Evolutionary conservation across 2,888 invertebrate genomes (phyloP), one percentile per base, ranked within the genome.

Genomic region (Gortyna flavago): DNA sequence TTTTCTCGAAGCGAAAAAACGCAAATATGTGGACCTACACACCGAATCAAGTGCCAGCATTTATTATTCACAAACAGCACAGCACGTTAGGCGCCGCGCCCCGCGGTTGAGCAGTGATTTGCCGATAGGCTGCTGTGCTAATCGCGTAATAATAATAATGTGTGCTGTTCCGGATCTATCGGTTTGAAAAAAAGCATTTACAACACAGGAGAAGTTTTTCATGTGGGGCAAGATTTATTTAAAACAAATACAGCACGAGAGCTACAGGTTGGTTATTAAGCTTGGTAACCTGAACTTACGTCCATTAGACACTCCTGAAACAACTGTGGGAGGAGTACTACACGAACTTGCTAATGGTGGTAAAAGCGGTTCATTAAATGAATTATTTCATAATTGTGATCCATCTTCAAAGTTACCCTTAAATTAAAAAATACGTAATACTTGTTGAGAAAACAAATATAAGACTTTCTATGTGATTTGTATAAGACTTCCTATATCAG

Each of bases 21-120:
- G 8, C 13, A n/a, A 18, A 62, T 51, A 41, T 77, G 29, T 51
- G 48, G 25, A 38, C 29, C 77, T 62, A 77, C 38, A 75, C 25
- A 13, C n/a, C 54, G 41, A 73, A 41, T 54, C 18, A n/a, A 74
- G 18, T 44, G 2, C 35, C 2, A 48, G 32, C n/a, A 44, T 57
- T 57, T 21, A 44, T 57, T 74, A 75, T 74, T 54, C 57, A 29
- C 25, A 74, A 18, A 11, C 35, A 59, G 29, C 54, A 59, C 21
- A 35, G 38, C 35, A 75, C 29, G 7, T 7, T 29, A 5, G 25
- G 38, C 35, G 18, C 18, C 21, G n/a, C 1, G 18, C 48, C 6
- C 29, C 25, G 4, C 2, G 9, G 1, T 4, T 1, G 11, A 29
- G 29, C 35, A 48, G 16, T 59, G 29, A n/a, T 44, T 59, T 76